Conservation (phyloP, 2,113 vertebrate genomes). For the Prolemur simus region DNA sequence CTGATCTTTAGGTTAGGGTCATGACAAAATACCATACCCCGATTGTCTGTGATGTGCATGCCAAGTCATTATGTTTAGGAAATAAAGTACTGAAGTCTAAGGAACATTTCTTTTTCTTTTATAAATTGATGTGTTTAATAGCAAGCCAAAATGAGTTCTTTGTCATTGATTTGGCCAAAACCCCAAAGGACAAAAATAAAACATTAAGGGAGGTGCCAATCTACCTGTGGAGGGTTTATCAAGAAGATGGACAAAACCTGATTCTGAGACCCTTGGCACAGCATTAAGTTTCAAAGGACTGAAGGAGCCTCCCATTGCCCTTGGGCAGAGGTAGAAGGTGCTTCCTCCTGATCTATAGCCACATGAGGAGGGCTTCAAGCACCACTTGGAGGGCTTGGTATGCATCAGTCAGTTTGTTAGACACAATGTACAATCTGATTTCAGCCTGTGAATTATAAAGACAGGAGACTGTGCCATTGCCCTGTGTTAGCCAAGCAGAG, state of each 20-base stretch:
- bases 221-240: rapidly evolving
- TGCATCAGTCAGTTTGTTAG: neutral
- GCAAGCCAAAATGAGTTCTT: neutral
- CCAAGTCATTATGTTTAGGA: neutral
- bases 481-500: neutral
- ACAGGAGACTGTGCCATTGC: rapidly evolving
- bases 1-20: neutral
- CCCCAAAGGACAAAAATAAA: neutral
- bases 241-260: neutral
- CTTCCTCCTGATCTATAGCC: neutral
- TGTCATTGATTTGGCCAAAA: neutral
- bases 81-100: neutral
- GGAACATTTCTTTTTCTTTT: neutral
- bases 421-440: rapidly evolving
- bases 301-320: rapidly evolving
- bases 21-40: neutral
- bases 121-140: neutral
- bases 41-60: neutral
- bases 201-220: neutral
- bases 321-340: rapidly evolving
- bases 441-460: neutral
- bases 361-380: rapidly evolving
- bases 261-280: neutral
- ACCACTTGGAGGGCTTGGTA: neutral
- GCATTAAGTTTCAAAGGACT: neutral